Evolutionary conservation across 2,113 vertebrate species (phyloP), one percentile per base, ranked within the genome.

Genomic region (Ptychochromis oligacanthus): DNA sequence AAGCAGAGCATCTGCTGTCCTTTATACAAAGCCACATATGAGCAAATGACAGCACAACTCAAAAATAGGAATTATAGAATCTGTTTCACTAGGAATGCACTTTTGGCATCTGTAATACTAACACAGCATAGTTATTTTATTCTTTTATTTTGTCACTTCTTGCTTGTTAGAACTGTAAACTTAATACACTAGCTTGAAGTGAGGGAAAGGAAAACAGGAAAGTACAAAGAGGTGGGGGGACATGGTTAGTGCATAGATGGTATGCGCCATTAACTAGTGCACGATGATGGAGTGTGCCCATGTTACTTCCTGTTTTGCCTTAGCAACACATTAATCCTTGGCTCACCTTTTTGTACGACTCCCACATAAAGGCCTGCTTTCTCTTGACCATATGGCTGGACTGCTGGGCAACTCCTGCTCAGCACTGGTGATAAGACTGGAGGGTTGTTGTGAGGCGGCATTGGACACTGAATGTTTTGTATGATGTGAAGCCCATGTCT

Each of bases 321-420:
- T 57, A 61, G 56, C 2, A 64, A 2, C 72, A 65, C 56, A 70
- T 81, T 61, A 65, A 62, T 75, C 34, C 62, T 18, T 76, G 82
- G 22, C 86, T 91, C 89, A 93, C 93, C 91, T 90, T 91, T 86
- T 4, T 78, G 54, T 22, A 10, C 1, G n/a, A 49, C 74, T 43
- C 36, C 67, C 17, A 56, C 56, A 81, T 81, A 81, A 58, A 61
- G 20, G 28, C 20, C 12, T 0, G 57, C 4, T 52, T 31, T 67
- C 74, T 77, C 18, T 12, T 78, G 80, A 54, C n/a, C 15, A 0
- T 40, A 43, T 14, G 88, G 87, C 92, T 91, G 92, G 46, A 77
- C 83, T 83, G 55, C 84, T 52, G 38, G 87, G 89, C 5, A 89
- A 81, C 77, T 80, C 80, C 75, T 22, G 60, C 79, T 81, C 64